Evolutionary conservation across 2,888 invertebrate species (phyloP).

Genomic region (Drosophila fungiperda): DNA sequence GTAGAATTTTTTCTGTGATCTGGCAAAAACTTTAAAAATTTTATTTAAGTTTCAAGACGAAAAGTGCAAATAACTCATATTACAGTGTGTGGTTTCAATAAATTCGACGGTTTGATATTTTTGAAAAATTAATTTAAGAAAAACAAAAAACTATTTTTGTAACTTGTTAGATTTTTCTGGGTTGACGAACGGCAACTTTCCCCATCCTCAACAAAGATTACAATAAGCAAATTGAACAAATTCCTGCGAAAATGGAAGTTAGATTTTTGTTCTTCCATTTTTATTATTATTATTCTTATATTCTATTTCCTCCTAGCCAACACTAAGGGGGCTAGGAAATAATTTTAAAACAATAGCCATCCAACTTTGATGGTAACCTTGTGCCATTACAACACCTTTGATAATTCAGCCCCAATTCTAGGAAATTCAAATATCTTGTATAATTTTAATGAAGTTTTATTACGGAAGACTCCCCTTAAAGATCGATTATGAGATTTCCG

Average conservation of each 20-base stretch:
- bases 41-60: constrained; percentile 5
- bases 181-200: not conserved
- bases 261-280: not conserved
- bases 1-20: not conserved
- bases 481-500: not conserved
- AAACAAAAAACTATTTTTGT: not conserved
- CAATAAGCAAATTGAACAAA: not conserved
- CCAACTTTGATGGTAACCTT: not conserved
- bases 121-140: not conserved
- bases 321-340: not conserved
- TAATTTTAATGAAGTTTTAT: not conserved
- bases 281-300: not conserved
- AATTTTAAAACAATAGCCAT: not conserved
- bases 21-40: constrained; percentile 10
- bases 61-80: not conserved
- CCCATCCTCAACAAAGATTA: not conserved
- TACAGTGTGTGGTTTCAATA: constrained; percentile 1
- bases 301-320: not conserved
- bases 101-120: not conserved
- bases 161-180: not conserved
- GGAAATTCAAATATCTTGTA: not conserved
- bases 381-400: no score
- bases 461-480: not conserved
- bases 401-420: not conserved
- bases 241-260: not conserved